Conservation (phyloP, 2,113 vertebrate species). For the Hucho hucho region DNA sequence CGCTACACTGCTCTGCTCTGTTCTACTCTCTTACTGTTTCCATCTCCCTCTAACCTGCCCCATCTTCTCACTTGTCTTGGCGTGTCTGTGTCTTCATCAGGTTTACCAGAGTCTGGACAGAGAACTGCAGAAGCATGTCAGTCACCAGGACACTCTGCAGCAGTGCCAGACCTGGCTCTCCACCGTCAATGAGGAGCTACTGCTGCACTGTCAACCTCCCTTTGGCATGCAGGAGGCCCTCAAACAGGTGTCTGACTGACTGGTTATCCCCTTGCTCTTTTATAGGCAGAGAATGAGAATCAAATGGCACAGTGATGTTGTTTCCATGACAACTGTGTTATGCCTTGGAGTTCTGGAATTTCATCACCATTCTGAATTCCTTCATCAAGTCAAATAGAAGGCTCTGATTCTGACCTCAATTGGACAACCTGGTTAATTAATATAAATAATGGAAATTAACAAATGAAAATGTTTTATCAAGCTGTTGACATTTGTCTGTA, state of each 20-base stretch:
- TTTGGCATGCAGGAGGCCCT: constrained; percentile 84
- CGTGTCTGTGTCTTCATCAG: constrained; percentile 58
- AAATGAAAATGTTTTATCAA: too few relatives aligned
- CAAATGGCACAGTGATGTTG: neutral
- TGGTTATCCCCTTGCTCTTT: neutral
- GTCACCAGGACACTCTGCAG: constrained; percentile 89
- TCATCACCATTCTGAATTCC: neutral
- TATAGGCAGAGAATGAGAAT: neutral
- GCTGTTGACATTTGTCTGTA: too few relatives aligned
- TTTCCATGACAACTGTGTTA: constrained; percentile 1
- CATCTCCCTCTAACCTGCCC: too few relatives aligned
- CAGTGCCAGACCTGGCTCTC: constrained; percentile 90
- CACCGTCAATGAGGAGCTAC: constrained; percentile 84
- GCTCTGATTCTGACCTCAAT: neutral
- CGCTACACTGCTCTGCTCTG: too few relatives aligned
- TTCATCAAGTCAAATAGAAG: neutral
- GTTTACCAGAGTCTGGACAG: constrained; percentile 92
- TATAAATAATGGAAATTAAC: too few relatives aligned
- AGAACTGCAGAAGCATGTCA: constrained; percentile 94
- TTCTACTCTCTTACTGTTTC: too few relatives aligned
- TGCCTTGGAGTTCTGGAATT: neutral
- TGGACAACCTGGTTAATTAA: too few relatives aligned
- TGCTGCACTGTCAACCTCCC: constrained; percentile 75
- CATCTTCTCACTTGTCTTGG: too few relatives aligned
- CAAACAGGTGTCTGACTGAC: constrained; percentile 79